Evolutionary conservation across 2,113 vertebrate species (phyloP), one percentile per base, ranked within the genome.

Genomic region (Henicopernis longicauda): DNA sequence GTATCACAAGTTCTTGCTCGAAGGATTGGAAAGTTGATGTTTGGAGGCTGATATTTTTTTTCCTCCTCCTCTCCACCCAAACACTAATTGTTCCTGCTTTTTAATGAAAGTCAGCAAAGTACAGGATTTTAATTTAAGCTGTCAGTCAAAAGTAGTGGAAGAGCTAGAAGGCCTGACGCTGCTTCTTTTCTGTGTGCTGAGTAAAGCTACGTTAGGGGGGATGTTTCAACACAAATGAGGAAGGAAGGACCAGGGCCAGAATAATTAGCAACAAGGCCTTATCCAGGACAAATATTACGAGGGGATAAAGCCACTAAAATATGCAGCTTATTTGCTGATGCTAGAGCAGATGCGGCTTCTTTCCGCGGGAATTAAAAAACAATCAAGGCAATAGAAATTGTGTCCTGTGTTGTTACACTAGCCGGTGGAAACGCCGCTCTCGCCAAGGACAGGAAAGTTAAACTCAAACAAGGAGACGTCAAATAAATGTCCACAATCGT

Each of bases 71-170:
- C 16, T 86, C 36, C 21, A 85, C 57, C 49, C 67, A 78, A 94
- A 58, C 55, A 70, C 54, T 86, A 78, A n/a, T 67, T 59, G 45
- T 61, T 95, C 27, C 40, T 70, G 61, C 32, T 79, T 94, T 81
- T 95, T 90, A 78, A 67, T 84, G 50, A 82, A 95, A 96, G 66
- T 25, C 61, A 84, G 52, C 86, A 90, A 93, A 88, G 58, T 49
- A 91, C 31, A 80, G 38, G 7, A 85, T 86, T 95, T 88, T 97
- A 83, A 92, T 91, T 89, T 84, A 94, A 59, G 11, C 59, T 89
- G 82, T 74, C 85, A 90, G 59, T 78, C 86, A 96, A 92, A 92
- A 86, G 59, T 79, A 95, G 84, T 86, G 47, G 73, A 93, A 84
- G 58, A 79, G 34, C 36, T 38, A 65, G 57, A 92, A 95, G 62